These are phyloP conservation scores for Sebastes itinus DNA, from an alignment of 2,797 vertebrate genomes.

Conservation along the genomic window DNA sequence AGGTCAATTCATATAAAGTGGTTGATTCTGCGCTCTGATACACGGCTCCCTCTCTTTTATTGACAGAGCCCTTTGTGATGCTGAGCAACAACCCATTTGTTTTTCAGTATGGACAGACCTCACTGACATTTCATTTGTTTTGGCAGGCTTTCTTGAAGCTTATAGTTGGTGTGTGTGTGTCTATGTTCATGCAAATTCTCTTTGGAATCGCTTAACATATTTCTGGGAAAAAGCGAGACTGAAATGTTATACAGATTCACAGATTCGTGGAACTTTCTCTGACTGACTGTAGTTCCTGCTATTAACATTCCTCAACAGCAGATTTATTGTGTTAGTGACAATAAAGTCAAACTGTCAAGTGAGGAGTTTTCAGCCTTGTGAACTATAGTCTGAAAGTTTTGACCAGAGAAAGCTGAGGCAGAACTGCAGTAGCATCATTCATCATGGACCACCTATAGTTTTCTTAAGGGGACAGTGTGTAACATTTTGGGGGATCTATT, in stretches of 20 bases:
- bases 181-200: neutral
- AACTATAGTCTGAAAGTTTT: neutral
- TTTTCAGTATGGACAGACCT: neutral
- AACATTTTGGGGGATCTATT: too few species aligned
- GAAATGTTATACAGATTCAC: neutral
- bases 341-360: constrained; percentile 15
- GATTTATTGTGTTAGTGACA: constrained; percentile 10
- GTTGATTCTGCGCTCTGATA: neutral
- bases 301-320: constrained; percentile 1
- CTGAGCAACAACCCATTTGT: constrained; percentile 7
- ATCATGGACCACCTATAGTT: neutral
- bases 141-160: neutral
- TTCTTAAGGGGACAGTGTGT: neutral
- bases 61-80: constrained; percentile 7
- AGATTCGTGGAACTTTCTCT: neutral
- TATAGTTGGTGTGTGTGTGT: neutral
- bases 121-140: constrained; percentile 9
- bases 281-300: neutral
- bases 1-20: constrained; percentile 8
- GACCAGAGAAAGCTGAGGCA: neutral
- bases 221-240: neutral
- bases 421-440: neutral
- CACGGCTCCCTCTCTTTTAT: neutral
- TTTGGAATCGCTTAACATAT: neutral
- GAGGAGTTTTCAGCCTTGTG: constrained; percentile 2